phyloP scores from a whole-genome alignment of 2,888 invertebrate species.

The Thalpophila matura region DNA sequence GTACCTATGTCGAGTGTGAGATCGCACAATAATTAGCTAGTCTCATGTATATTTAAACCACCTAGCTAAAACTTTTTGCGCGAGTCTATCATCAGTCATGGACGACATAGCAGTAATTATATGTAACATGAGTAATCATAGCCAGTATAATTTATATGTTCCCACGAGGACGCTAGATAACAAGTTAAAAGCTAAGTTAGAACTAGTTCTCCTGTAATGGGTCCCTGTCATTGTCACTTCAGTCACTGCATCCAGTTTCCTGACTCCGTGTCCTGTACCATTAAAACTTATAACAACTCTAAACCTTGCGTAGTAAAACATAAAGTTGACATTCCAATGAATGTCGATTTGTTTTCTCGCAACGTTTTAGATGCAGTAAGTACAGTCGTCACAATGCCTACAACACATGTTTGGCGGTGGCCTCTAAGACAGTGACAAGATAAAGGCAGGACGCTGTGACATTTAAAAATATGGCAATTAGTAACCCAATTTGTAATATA shows the following conservation, averaged over 20 bases:
- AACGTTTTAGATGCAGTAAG: constrained; percentile 42
- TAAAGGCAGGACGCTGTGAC: constrained; percentile 48
- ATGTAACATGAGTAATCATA: constrained; percentile 54
- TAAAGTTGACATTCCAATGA: constrained; percentile 32
- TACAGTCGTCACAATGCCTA: constrained; percentile 46
- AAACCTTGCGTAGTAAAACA: not conserved
- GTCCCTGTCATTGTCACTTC: constrained; percentile 70
- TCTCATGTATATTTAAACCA: constrained; percentile 50
- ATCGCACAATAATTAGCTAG: constrained; percentile 48
- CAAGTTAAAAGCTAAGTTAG: constrained; percentile 58
- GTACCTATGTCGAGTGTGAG: constrained; percentile 43
- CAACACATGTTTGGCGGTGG: constrained; percentile 45
- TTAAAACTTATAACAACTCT: constrained; percentile 14
- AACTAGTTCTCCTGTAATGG: constrained; percentile 71
- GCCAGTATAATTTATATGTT: constrained; percentile 53
- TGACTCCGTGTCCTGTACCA: constrained; percentile 27
- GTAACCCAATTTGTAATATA: constrained; percentile 35
- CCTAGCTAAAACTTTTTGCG: constrained; percentile 37
- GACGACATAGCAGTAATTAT: constrained; percentile 53
- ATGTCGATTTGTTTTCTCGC: constrained; percentile 14
- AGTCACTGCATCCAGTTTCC: constrained; percentile 63
- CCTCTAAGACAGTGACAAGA: constrained; percentile 52
- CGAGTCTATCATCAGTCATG: constrained; percentile 49
- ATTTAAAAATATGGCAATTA: constrained; percentile 51
- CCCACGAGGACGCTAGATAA: constrained; percentile 57